Evolutionary conservation across 2,797 vertebrate genomes (phyloP).

Genomic region (Cossypha niveicapilla): DNA sequence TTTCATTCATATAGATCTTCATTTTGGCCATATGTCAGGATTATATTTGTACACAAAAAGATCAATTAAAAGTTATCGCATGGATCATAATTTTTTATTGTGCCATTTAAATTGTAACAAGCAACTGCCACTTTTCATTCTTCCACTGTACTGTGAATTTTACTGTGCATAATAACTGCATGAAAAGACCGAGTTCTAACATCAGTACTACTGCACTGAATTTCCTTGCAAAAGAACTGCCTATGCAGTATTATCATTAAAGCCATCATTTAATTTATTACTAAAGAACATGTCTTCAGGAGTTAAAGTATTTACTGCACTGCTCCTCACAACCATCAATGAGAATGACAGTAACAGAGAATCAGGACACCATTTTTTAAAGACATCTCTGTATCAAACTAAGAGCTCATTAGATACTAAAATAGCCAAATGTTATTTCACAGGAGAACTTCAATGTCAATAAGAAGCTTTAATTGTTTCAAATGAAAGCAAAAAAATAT

Average conservation of each 20-base stretch:
- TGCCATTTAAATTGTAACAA: neutral
- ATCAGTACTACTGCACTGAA: neutral
- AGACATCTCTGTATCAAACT: neutral
- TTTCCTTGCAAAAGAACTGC: neutral
- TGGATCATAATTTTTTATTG: neutral
- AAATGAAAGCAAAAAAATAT: neutral
- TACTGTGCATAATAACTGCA: neutral
- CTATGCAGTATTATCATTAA: neutral
- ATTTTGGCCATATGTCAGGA: neutral
- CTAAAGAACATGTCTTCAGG: neutral
- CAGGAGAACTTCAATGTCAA: neutral
- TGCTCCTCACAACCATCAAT: neutral
- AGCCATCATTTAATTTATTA: neutral
- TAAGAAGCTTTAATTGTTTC: neutral
- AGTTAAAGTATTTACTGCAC: neutral
- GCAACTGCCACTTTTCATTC: slow-evolving; percentile 17
- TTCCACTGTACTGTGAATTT: neutral
- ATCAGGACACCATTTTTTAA: accelerated
- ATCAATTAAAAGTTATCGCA: neutral
- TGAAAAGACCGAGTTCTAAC: neutral
- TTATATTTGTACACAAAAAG: neutral
- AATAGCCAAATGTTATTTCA: neutral
- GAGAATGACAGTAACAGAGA: neutral
- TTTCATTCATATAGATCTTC: neutral
- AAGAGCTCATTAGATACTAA: neutral